phyloP scores from a whole-genome alignment of 2,797 vertebrate species.

The Potorous gilbertii region DNA sequence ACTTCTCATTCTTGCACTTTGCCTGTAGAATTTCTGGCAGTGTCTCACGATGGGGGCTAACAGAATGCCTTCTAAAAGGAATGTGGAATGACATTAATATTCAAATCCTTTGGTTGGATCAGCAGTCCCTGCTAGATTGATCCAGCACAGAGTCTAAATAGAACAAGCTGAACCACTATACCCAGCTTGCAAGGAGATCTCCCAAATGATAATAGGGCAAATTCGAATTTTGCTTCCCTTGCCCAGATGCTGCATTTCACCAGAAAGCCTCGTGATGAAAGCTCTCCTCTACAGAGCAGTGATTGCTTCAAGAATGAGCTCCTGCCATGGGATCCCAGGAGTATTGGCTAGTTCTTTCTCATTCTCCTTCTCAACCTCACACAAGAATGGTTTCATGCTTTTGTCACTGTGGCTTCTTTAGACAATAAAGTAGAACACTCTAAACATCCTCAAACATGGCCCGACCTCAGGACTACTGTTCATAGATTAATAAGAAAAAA shows the following conservation, averaged over 20 bases:
- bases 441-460: constrained; percentile 61
- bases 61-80: constrained; percentile 17
- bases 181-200: constrained; percentile 65
- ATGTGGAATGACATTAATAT: constrained; percentile 71
- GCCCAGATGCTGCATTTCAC: constrained; percentile 68
- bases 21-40: constrained; percentile 56
- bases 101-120: constrained; percentile 72
- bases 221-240: constrained; percentile 69
- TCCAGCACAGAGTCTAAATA: constrained; percentile 35
- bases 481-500: constrained; percentile 53
- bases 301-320: constrained; percentile 76
- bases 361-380: constrained; percentile 63
- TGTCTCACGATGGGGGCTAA: constrained; percentile 65
- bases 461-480: constrained; percentile 69
- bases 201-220: constrained; percentile 67
- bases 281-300: constrained; percentile 74
- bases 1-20: constrained; percentile 64
- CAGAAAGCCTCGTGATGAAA: constrained; percentile 74
- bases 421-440: constrained; percentile 70
- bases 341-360: constrained; percentile 71
- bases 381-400: constrained; percentile 64
- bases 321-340: constrained; percentile 75
- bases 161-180: constrained; percentile 37
- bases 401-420: constrained; percentile 67
- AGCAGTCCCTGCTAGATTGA: constrained; percentile 66